Evolutionary conservation across 37 sponge, comb jelly and placozoan species (phyloP).

Genomic region (Ianthella basta): DNA sequence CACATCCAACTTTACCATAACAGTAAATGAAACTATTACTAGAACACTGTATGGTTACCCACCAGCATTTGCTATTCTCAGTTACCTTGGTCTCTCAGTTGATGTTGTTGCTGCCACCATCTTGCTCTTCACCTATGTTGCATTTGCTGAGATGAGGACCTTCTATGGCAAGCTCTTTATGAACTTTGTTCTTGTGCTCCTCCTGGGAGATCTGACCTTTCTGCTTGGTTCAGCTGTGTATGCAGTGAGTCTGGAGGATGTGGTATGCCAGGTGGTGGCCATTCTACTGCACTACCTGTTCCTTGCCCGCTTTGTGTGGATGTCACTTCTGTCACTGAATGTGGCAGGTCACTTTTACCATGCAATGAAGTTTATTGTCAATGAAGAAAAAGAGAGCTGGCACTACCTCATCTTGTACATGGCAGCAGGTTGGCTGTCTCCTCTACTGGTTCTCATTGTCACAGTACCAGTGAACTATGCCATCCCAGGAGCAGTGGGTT

Average conservation of each 20-base stretch:
- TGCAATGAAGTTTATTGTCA: neutral
- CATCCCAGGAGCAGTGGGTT: conserved; percentile 20
- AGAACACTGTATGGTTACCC: neutral
- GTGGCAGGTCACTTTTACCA: conserved; percentile 3
- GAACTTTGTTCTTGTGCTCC: conserved; percentile 38
- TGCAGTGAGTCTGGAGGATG: neutral
- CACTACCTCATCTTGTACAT: conserved; percentile 21
- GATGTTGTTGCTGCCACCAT: conserved; percentile 42
- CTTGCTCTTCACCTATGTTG: conserved; percentile 45
- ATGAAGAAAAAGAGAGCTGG: conserved; percentile 1
- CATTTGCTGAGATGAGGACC: conserved; percentile 56
- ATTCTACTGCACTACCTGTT: conserved; percentile 45
- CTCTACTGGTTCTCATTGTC: conserved; percentile 12
- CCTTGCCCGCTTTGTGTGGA: conserved; percentile 54
- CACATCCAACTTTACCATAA: neutral
- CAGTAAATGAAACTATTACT: neutral
- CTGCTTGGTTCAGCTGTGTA: neutral
- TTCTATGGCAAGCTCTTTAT: conserved; percentile 48
- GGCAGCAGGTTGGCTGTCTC: conserved; percentile 32
- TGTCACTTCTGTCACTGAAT: conserved; percentile 40
- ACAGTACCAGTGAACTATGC: conserved; percentile 47
- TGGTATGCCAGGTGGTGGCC: conserved; percentile 37
- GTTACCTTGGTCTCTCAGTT: conserved; percentile 37
- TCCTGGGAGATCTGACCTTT: conserved; percentile 34
- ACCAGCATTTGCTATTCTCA: neutral